A percentile compares a stretch with the other conserved stretches of the same genome.
These are phyloP conservation scores for Lutjanus erythropterus DNA, from an alignment of 2,113 vertebrate species.

Conservation along the genomic window DNA sequence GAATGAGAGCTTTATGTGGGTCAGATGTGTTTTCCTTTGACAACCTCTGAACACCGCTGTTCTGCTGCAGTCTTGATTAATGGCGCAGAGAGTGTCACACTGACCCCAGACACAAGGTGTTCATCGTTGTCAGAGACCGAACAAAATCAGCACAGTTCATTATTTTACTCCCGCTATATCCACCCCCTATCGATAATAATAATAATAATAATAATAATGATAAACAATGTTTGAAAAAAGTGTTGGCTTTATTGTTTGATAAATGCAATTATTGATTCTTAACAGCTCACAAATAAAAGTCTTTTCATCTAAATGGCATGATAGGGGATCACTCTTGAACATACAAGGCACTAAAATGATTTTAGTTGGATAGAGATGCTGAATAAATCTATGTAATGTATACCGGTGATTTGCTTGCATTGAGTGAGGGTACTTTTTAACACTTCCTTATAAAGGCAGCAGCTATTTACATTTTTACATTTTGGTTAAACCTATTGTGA, in stretches of 20 bases:
- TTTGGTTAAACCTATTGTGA: not conserved
- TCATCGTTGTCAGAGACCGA: conserved; percentile 35
- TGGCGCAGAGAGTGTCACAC: conserved; percentile 61
- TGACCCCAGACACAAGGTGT: conserved; percentile 68
- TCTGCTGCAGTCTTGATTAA: conserved; percentile 73
- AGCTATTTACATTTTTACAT: not conserved
- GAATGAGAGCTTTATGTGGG: conserved; percentile 78
- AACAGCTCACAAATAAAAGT: not conserved
- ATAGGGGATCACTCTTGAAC: not conserved
- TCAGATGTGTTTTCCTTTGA: conserved; percentile 69
- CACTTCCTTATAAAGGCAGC: not conserved
- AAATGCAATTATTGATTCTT: not conserved
- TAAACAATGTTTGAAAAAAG: not conserved
- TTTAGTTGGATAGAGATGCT: not conserved
- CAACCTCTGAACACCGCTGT: conserved; percentile 48
- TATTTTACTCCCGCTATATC: not conserved
- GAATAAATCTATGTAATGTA: not conserved
- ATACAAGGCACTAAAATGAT: not conserved
- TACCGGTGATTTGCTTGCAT: not conserved
- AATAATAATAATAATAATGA: not conserved
- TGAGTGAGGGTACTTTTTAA: not conserved
- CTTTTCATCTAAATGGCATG: not conserved
- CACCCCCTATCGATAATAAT: too few relatives aligned
- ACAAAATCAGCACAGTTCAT: not conserved
- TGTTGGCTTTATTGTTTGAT: not conserved